These are phyloP conservation scores for Dryobota labecula DNA, from an alignment of 2,888 invertebrate genomes.

Conservation along the genomic window DNA sequence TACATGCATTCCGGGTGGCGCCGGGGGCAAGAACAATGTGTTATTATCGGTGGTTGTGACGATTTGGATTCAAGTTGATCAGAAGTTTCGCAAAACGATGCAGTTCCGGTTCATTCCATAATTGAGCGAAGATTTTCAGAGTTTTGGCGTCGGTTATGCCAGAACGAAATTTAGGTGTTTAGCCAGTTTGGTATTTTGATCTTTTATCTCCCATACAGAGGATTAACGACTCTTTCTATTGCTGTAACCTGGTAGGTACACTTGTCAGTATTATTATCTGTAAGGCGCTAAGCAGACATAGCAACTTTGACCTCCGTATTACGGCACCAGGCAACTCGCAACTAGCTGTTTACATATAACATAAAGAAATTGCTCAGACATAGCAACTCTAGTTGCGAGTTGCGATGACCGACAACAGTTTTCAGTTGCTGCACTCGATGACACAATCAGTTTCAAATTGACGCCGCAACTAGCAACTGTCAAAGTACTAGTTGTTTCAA, in stretches of 20 bases:
- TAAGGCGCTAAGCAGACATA: no score
- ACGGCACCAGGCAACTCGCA: no score
- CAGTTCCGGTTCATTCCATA: not conserved
- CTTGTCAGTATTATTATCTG: not conserved
- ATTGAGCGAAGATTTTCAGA: not conserved
- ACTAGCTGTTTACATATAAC: no score
- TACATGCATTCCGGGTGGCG: conserved; percentile 65
- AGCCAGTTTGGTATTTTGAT: not conserved
- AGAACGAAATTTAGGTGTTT: not conserved
- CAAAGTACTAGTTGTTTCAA: no score
- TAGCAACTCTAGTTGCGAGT: no score
- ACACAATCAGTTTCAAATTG: no score
- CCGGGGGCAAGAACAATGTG: conserved; percentile 64
- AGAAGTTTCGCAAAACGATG: not conserved
- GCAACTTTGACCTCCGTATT: no score
- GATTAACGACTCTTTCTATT: not conserved
- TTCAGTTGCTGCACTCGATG: no score
- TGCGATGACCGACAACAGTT: no score
- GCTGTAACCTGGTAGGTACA: not conserved
- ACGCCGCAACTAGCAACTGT: no score
- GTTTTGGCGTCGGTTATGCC: not conserved
- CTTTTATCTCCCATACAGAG: not conserved
- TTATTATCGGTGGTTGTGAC: conserved; percentile 22
- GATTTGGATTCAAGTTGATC: conserved; percentile 29
- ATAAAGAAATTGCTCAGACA: no score